Base-by-base conservation (phyloP, 1,140 invertebrate species). In the Epicauta chinensis region DNA sequence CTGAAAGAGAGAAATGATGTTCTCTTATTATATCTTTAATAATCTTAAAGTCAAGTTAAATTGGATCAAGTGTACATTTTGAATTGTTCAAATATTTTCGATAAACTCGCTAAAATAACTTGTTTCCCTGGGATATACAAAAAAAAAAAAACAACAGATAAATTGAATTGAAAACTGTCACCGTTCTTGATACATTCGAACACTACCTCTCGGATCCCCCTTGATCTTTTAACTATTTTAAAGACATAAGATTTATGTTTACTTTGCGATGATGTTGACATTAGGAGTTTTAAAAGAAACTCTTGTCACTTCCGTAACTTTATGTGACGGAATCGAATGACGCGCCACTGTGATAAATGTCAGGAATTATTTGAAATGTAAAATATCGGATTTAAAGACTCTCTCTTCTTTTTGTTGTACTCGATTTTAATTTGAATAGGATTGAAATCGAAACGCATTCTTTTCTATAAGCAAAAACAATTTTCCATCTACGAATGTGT, bases 231-330 rank as follows among this genome's bases (percentile, higher is more conserved):
- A 23, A 12, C 40, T 16, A 16, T 16, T 16, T 42, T 42, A 16
- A 10, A 11, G 10, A 16, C 10, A 42, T 16, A 42, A 42, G 40
- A 42, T 42, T 42, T 42, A 42, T 42, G 40, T 42, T 16, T 23
- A 17, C 40, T 12, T 16, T 23, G 10, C 5, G 2, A 3, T 23
- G 15, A 42, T 23, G 40, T 16, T 42, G 40, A 42, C 40, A 42
- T 13, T 17, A 16, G 4, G 7, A 7, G 4, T 23, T 23, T 23
- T 5, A 23, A 23, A 23, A 23, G 23, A 23, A 23, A 23, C 23
- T n/a, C n/a, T 23, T 23, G 23, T 23, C 11, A 7, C 12, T 12
- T 13, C 40, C 12, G 10, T 16, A 16, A 16, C 40, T 3, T 12
- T 42, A 12, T 15, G 17, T 13, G n/a, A 13, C 35, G 5, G 35